Evolutionary conservation across 2,113 vertebrate genomes (phyloP), one percentile per base, ranked within the genome.

Genomic region (Xiphophorus hellerii): DNA sequence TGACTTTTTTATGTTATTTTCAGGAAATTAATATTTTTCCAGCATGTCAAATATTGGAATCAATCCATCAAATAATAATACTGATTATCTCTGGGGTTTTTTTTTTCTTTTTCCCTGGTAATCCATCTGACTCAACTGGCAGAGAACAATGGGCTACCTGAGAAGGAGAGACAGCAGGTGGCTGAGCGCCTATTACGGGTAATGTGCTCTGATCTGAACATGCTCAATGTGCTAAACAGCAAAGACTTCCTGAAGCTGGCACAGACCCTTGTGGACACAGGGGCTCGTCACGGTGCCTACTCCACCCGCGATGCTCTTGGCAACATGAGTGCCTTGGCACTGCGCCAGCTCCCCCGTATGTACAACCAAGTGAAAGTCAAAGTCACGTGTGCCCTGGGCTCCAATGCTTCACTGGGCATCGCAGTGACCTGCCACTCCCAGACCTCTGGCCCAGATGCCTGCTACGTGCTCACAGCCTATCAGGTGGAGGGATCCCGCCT

Each of bases 311-410:
- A 99, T 17, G 96, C 97, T 77, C 94, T 99, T 5, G 98, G 97
- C 72, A 98, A 98, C 86, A 97, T 98, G 94, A 97, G 96, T 91
- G 96, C 96, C 0, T 93, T 99, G 90, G 98, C 98, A 0, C 93
- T 99, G 81, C 97, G 97, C 81, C 97, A 99, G 89, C 92, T 99
- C 86, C 97, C 97, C 0, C 96, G 97, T 81, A 98, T 98, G 97
- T 99, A 99, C 94, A 99, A 99, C 95, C 98, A 99, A 88, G 97
- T 98, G 82, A 99, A 99, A 89, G 98, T 99, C 73, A 99, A 99
- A 81, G 97, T 99, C 86, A 99, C 97, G 0, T 99, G 98, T 0
- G 97, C 98, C 27, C 92, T 99, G 14, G 98, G 98, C 83, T 97
- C 97, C 89, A 98, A 97, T 0, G 94, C 96, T 1, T 97, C 97